Conservation (phyloP, 2,888 invertebrate genomes). For the Noctua pronuba region DNA sequence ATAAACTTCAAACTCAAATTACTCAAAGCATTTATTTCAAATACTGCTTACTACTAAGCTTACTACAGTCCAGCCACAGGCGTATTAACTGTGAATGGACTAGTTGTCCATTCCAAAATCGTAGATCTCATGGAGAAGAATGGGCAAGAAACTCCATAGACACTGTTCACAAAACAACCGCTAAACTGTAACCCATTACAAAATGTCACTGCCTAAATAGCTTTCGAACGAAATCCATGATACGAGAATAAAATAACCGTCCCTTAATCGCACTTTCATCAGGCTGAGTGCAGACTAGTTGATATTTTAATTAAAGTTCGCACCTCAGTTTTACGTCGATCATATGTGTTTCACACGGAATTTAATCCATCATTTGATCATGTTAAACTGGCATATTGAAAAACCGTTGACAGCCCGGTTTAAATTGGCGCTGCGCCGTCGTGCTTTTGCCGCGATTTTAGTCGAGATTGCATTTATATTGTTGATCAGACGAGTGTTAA, state of each 20-base stretch:
- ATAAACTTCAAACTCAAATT: not conserved
- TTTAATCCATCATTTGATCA: constrained; percentile 81
- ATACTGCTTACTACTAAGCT: no score
- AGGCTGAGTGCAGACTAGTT: constrained; percentile 45
- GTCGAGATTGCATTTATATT: constrained; percentile 73
- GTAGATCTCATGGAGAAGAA: not conserved
- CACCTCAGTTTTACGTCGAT: constrained; percentile 63
- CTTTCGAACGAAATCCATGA: constrained; percentile 3
- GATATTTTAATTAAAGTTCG: constrained; percentile 79
- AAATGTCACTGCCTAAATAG: not conserved
- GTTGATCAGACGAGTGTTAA: constrained; percentile 56
- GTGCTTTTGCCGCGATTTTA: constrained; percentile 71
- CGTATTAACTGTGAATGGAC: not conserved
- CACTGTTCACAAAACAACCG: not conserved
- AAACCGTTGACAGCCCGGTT: constrained; percentile 73
- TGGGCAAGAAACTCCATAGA: not conserved
- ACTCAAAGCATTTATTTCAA: not conserved
- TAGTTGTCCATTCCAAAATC: not conserved
- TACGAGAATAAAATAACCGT: not conserved
- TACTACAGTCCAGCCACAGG: not conserved
- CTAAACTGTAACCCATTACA: not conserved
- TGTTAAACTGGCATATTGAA: constrained; percentile 77
- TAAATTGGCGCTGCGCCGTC: constrained; percentile 73
- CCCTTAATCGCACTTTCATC: constrained; percentile 15
- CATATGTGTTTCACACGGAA: constrained; percentile 75